Evolutionary conservation across 2,797 vertebrate genomes (phyloP), one percentile per base, ranked within the genome.

Genomic region (Pelochelys cantorii): DNA sequence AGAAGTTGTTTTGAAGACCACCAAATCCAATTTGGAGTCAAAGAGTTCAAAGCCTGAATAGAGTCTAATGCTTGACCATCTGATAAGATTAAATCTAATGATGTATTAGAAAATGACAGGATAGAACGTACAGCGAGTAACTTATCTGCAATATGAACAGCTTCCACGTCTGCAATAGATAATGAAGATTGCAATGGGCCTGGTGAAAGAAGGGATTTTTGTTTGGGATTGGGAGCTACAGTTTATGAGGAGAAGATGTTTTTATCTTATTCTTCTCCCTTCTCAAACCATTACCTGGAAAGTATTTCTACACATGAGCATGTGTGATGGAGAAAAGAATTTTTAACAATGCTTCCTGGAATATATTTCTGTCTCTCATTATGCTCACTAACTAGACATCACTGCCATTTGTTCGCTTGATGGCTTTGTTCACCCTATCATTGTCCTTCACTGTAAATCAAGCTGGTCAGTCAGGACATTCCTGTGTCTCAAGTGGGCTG

Each of bases 121-220:
- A 57, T 5, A 59, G 37, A 83, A 71, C 3, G 17, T 86, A 84
- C 2, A 79, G 27, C 91, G 68, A 31, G 71, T 4, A 74, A 4
- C 4, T 34, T 68, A 20, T 18, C 59, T 77, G 13, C 22, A 1
- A 0, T 25, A 23, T 11, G 79, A 9, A n/a, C 60, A 82, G n/a
- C 7, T 80, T 95, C 29, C 23, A 75, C 6, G 12, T 4, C 31
- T 80, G 27, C 75, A 60, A 29, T 2, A 1, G 8, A 25, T 55
- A 90, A 31, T 71, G 52, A 34, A 79, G 54, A 20, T 52, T 65
- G 13, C 27, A 29, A 80, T 60, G 79, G 3, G 48, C 18, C 10
- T 79, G 42, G n/a, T 10, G 20, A 14, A 79, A 84, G 86, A 81
- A 55, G 77, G 11, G 14, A 34, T 7, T 25, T 25, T 37, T 34